Evolutionary conservation across 2,797 vertebrate genomes (phyloP).

Genomic region (Sandelia bainsii): DNA sequence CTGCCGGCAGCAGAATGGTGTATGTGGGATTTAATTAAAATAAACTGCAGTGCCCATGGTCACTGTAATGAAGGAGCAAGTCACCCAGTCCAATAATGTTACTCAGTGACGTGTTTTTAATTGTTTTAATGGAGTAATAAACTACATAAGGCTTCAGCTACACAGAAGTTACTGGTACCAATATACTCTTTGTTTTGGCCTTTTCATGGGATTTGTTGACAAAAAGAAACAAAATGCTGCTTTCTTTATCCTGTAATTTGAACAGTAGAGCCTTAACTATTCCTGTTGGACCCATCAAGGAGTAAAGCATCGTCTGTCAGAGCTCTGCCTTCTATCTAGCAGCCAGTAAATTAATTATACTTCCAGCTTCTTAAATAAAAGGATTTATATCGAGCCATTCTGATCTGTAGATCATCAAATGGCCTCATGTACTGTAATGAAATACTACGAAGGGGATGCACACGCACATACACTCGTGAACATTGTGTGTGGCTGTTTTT

Average conservation of each 20-base stretch:
- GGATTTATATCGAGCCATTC: conserved; percentile 56
- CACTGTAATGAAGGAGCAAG: neutral
- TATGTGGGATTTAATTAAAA: neutral
- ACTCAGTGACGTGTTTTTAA: neutral
- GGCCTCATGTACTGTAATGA: conserved; percentile 12
- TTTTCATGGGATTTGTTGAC: conserved; percentile 7
- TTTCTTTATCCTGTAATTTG: conserved; percentile 7
- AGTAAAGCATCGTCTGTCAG: conserved; percentile 61
- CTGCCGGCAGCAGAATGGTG: neutral
- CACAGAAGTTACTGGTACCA: neutral
- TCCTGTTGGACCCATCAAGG: conserved; percentile 40
- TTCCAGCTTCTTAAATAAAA: conserved; percentile 60
- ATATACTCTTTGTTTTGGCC: neutral
- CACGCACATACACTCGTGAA: neutral
- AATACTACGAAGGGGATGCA: conserved; percentile 14
- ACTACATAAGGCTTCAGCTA: neutral
- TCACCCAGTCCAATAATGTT: neutral
- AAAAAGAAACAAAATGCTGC: neutral
- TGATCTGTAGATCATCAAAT: conserved; percentile 57
- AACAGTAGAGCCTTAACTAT: conserved; percentile 15
- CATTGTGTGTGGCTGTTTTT: conserved; percentile 56
- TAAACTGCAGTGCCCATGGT: neutral
- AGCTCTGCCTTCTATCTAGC: conserved; percentile 52
- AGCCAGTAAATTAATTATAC: conserved; percentile 54
- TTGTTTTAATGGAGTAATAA: neutral